A percentile compares a stretch with the other conserved stretches of the same genome.
Conservation (phyloP, 2,113 vertebrate species). For the Poicephalus gulielmi region DNA sequence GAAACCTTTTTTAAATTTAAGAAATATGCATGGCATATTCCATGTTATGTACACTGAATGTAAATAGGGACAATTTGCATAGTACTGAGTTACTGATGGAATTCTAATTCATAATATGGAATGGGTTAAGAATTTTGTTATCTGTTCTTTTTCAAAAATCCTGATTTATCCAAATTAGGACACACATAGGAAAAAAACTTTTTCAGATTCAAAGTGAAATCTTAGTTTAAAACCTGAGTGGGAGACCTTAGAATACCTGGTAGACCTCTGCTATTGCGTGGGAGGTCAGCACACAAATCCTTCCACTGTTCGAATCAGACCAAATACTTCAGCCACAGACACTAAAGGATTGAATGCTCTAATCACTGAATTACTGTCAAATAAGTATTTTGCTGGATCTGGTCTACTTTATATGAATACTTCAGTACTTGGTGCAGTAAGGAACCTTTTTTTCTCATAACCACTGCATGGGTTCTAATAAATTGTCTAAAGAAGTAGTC, state of each 20-base stretch:
- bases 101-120: not conserved
- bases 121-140: not conserved
- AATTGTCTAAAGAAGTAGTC: not conserved
- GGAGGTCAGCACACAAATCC: not conserved
- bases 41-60: not conserved
- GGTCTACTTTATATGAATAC: not conserved
- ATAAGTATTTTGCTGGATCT: not conserved
- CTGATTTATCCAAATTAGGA: not conserved
- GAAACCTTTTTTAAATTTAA: not conserved
- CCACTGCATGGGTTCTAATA: not conserved
- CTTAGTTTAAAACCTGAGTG: not conserved
- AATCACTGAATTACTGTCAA: not conserved
- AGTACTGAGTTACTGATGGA: not conserved
- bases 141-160: not conserved
- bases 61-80: not conserved
- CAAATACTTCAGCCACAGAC: not conserved
- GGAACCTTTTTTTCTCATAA: not conserved
- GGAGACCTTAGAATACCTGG: not conserved
- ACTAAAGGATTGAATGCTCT: not conserved
- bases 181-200: not conserved
- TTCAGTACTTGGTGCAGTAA: not conserved
- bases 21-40: not conserved
- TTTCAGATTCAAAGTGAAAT: not conserved
- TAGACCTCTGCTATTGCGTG: not conserved
- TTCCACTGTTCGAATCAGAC: not conserved